phyloP scores from a whole-genome alignment of 2,888 invertebrate genomes.

The Microchrysa polita region DNA sequence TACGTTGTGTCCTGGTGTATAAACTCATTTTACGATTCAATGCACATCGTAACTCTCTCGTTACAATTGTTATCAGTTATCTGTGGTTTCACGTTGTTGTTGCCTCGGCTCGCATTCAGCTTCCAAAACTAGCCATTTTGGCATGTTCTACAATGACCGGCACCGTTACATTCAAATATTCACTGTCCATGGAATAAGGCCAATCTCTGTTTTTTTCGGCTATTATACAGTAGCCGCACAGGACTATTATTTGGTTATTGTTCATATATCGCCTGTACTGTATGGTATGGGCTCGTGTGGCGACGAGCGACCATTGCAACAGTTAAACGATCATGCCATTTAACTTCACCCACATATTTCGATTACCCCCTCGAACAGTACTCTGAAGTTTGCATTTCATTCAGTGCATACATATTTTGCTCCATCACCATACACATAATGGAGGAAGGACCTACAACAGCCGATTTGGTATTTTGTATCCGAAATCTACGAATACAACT shows the following conservation, averaged over 20 bases:
- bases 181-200: constrained; percentile 10
- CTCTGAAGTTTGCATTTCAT: too few species aligned
- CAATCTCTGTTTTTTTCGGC: constrained; percentile 16
- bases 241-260: constrained; percentile 35
- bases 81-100: constrained; percentile 19
- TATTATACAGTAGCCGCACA: constrained; percentile 20
- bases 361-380: not conserved
- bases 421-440: not conserved
- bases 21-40: constrained; percentile 40
- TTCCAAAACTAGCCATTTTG: constrained; percentile 16
- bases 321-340: constrained; percentile 19
- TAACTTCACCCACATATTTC: constrained; percentile 23
- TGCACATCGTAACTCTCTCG: constrained; percentile 39
- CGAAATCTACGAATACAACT: constrained; percentile 12
- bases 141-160: constrained; percentile 15
- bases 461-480: not conserved
- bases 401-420: not conserved
- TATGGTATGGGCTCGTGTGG: constrained; percentile 7
- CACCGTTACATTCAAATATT: constrained; percentile 8
- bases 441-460: not conserved
- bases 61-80: constrained; percentile 41
- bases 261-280: too few species aligned
- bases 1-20: too few species aligned
- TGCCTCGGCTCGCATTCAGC: not conserved
- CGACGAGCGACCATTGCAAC: constrained; percentile 9